phyloP scores from a whole-genome alignment of 2,113 vertebrate species.

The Martes martes region DNA sequence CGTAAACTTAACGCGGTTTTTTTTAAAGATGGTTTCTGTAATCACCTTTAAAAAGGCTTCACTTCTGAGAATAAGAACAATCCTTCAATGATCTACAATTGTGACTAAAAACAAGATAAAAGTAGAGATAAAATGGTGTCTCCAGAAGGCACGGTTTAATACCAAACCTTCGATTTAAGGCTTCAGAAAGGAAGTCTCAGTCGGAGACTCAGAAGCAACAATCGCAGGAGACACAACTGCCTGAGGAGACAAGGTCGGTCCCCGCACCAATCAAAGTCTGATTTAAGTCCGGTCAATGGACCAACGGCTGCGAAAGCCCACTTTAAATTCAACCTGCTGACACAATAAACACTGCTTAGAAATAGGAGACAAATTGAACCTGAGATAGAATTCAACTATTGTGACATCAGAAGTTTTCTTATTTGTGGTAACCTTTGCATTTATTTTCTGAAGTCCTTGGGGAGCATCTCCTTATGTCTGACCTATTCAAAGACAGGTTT shows the following conservation, averaged over 20 bases:
- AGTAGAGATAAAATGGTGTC: neutral
- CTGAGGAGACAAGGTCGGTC: neutral
- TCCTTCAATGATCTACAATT: neutral
- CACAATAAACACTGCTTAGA: neutral
- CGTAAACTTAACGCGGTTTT: neutral
- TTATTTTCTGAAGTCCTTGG: conserved; percentile 51
- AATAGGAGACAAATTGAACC: neutral
- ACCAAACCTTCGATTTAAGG: neutral
- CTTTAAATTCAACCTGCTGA: conserved; percentile 28
- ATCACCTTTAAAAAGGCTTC: conserved; percentile 14
- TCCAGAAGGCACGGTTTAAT: conserved; percentile 8
- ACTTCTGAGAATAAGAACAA: conserved; percentile 1
- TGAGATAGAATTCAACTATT: neutral
- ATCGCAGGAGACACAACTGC: neutral
- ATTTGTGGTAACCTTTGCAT: conserved; percentile 64
- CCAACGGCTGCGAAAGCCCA: neutral
- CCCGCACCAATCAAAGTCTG: neutral
- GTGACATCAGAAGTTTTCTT: conserved; percentile 39
- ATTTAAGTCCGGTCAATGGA: neutral
- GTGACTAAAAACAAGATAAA: conserved; percentile 7
- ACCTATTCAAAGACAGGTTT: conserved; percentile 67
- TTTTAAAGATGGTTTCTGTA: neutral
- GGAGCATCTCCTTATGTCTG: conserved; percentile 52
- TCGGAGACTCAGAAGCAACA: neutral
- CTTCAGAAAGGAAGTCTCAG: conserved; percentile 34